Conservation (phyloP, 2,113 vertebrate genomes). For the Carettochelys insculpta region DNA sequence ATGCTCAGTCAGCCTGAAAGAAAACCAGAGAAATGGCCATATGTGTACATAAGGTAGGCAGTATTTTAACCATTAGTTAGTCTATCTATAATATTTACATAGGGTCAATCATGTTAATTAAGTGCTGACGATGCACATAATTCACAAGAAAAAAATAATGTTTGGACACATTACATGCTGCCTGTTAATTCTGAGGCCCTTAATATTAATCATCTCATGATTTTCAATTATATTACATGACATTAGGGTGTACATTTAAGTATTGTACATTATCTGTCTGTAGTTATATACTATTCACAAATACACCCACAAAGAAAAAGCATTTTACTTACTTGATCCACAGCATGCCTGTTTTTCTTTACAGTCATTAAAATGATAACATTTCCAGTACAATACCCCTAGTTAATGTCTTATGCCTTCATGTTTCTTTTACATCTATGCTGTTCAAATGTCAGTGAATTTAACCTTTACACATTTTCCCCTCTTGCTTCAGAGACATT, state of each 20-base stretch:
- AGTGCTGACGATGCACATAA: conserved; percentile 4
- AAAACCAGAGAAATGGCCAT: conserved; percentile 16
- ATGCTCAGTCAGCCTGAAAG: neutral
- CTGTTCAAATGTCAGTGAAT: conserved; percentile 74
- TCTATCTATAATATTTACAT: conserved; percentile 18
- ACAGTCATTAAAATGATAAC: conserved; percentile 47
- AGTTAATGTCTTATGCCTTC: conserved; percentile 49
- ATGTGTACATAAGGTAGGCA: neutral
- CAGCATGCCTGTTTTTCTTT: neutral
- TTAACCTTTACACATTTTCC: conserved; percentile 69
- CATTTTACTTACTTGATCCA: neutral
- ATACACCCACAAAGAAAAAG: conserved; percentile 27
- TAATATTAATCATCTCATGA: neutral
- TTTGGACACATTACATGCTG: neutral
- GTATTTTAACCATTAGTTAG: conserved; percentile 11
- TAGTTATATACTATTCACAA: neutral
- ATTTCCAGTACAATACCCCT: conserved; percentile 59
- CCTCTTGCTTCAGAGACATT: conserved; percentile 48
- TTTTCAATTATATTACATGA: neutral
- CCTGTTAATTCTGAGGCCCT: neutral
- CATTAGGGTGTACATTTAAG: neutral
- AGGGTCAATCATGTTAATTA: conserved; percentile 1
- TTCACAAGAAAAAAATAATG: conserved; percentile 17
- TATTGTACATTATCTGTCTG: neutral
- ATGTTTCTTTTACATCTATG: conserved; percentile 56